phyloP scores from a whole-genome alignment of 1,140 invertebrate species.

The Drosophila nikananu region DNA sequence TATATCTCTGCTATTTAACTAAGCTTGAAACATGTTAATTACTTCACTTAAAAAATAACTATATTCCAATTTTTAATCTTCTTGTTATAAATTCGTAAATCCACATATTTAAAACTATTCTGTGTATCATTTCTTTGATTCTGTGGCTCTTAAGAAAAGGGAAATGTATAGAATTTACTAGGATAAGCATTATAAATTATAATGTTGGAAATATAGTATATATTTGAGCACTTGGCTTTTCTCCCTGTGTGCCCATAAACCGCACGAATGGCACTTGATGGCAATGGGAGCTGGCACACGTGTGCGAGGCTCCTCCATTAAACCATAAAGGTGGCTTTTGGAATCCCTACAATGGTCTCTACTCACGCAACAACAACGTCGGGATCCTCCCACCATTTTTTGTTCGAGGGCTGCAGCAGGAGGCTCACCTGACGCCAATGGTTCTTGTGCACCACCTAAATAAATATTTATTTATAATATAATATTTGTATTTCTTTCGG shows the following conservation, averaged over 20 bases:
- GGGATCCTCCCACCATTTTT: constrained; percentile 84
- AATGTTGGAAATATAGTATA: too few species aligned
- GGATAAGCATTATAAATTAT: too few species aligned
- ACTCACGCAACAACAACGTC: constrained; percentile 84
- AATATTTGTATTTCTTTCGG: neutral
- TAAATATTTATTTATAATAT: neutral
- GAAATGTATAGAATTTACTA: too few species aligned
- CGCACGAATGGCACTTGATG: constrained; percentile 37
- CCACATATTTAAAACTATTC: neutral
- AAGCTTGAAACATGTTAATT: too few species aligned
- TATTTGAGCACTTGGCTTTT: constrained; percentile 2
- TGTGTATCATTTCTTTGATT: neutral
- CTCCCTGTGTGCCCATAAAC: constrained; percentile 13
- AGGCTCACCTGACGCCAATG: constrained; percentile 81
- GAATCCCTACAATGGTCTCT: constrained; percentile 32
- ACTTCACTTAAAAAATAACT: too few species aligned
- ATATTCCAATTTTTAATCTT: too few species aligned
- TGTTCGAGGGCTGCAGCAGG: constrained; percentile 68
- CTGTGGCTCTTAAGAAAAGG: neutral
- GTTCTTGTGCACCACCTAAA: constrained; percentile 73
- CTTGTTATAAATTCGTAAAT: too few species aligned
- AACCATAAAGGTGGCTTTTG: constrained; percentile 7
- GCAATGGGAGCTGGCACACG: constrained; percentile 37
- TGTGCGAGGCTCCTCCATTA: constrained; percentile 4
- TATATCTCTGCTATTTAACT: too few species aligned